Percentiles rank a stretch among this genome's conserved stretches.
phyloP scores from a whole-genome alignment of 1,140 invertebrate species.

The Papilio machaon region DNA sequence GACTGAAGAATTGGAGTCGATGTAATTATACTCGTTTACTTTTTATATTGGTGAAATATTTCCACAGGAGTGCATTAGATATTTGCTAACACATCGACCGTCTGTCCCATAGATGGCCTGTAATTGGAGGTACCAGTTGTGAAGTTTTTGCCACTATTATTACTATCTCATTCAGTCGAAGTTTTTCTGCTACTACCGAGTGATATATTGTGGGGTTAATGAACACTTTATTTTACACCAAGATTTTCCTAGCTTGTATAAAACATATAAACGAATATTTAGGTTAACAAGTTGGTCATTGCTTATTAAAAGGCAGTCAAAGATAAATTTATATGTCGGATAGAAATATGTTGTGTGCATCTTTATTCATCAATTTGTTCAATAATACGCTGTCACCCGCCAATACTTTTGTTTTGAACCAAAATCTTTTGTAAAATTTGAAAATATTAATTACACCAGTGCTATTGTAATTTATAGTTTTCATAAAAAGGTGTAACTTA shows the following conservation, averaged over 20 bases:
- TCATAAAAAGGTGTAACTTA: background rate
- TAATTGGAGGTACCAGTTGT: slow-evolving; percentile 73
- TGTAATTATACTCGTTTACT: slow-evolving; percentile 24
- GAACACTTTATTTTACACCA: background rate
- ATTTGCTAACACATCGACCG: slow-evolving; percentile 67
- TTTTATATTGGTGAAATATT: slow-evolving; percentile 39
- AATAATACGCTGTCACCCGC: background rate
- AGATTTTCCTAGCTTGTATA: background rate
- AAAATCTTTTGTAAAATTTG: background rate
- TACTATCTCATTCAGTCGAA: slow-evolving; percentile 72
- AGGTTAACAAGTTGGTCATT: background rate
- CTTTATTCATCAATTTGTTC: background rate
- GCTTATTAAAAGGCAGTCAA: background rate
- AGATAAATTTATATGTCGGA: background rate
- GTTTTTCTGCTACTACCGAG: slow-evolving; percentile 69
- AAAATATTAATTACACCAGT: too few relatives aligned
- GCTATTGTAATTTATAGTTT: too few relatives aligned
- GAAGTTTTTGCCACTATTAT: slow-evolving; percentile 71
- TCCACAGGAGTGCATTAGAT: slow-evolving; percentile 56
- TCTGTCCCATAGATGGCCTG: slow-evolving; percentile 69
- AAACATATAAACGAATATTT: background rate
- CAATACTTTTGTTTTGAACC: background rate
- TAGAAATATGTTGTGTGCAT: background rate
- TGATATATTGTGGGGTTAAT: slow-evolving; percentile 66
- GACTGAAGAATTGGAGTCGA: slow-evolving; percentile 11